Evolutionary conservation across 2,888 invertebrate species (phyloP).

Genomic region (Autographa gamma): DNA sequence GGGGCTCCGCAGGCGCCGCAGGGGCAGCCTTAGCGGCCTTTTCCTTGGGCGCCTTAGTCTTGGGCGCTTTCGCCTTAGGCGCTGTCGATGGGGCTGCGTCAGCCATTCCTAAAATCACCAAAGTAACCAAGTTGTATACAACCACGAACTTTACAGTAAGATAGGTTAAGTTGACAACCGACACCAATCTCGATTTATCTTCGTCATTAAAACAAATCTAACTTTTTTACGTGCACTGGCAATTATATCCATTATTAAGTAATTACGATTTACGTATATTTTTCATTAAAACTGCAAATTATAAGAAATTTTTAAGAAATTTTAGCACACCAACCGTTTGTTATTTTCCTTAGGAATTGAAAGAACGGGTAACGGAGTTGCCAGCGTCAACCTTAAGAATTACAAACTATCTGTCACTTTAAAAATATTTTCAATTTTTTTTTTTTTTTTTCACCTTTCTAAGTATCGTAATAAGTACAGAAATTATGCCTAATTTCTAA

Average conservation of each 20-base stretch:
- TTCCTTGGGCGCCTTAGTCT: slow-evolving; percentile 89
- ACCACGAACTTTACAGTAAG: slow-evolving; percentile 44
- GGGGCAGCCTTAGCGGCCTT: slow-evolving; percentile 88
- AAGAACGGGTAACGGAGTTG: slow-evolving; percentile 76
- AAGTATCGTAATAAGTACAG: background rate
- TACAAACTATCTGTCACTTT: background rate
- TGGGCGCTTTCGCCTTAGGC: slow-evolving; percentile 87
- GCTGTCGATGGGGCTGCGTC: slow-evolving; percentile 88
- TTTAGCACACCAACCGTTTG: slow-evolving; percentile 80
- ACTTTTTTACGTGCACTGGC: slow-evolving; percentile 45
- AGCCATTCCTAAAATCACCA: slow-evolving; percentile 89
- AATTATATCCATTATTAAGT: slow-evolving; percentile 30
- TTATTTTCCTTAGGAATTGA: slow-evolving; percentile 79
- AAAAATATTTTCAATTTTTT: background rate
- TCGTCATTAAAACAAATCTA: slow-evolving; percentile 65
- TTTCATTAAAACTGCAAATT: slow-evolving; percentile 49
- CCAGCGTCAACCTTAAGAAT: slow-evolving; percentile 53
- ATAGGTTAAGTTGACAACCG: slow-evolving; percentile 86
- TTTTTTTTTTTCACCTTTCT: too few species aligned
- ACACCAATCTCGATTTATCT: slow-evolving; percentile 77
- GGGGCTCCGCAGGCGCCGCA: slow-evolving; percentile 86
- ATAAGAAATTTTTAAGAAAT: slow-evolving; percentile 60
- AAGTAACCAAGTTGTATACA: slow-evolving; percentile 51
- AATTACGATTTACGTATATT: slow-evolving; percentile 61
- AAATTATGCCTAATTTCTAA: background rate